Evolutionary conservation across 2,113 vertebrate genomes (phyloP).

Genomic region (Camelus dromedarius): DNA sequence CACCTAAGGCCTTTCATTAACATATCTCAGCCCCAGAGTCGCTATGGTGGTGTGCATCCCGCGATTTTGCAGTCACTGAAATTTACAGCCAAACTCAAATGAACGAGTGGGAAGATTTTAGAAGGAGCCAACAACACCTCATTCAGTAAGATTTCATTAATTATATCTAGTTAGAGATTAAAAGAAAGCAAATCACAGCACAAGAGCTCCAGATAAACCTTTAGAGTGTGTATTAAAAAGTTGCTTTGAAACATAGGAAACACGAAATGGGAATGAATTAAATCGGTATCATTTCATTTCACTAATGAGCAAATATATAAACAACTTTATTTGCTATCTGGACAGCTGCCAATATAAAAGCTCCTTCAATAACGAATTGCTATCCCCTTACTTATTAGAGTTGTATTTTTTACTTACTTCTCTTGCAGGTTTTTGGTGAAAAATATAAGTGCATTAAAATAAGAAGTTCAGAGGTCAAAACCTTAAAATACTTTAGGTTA

Average conservation of each 20-base stretch:
- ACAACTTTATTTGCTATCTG: conserved; percentile 68
- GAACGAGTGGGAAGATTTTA: background rate
- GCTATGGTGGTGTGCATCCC: background rate
- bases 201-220: conserved; percentile 60
- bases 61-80: background rate
- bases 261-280: conserved; percentile 63
- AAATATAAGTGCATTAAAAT: conserved; percentile 1
- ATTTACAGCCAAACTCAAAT: conserved; percentile 10
- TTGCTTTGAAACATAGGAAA: conserved; percentile 69
- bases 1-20: conserved; percentile 27
- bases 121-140: background rate
- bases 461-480: background rate
- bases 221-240: conserved; percentile 34
- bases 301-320: conserved; percentile 77
- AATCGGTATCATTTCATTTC: conserved; percentile 69
- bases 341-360: conserved; percentile 32
- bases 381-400: conserved; percentile 21
- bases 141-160: background rate
- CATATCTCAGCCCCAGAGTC: background rate
- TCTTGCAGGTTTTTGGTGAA: background rate
- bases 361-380: conserved; percentile 44
- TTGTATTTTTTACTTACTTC: background rate
- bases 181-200: conserved; percentile 53
- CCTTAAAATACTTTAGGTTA: conserved; percentile 24
- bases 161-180: conserved; percentile 12